Conservation (phyloP, 2,797 vertebrate species). For the Apogon hyalosoma region DNA sequence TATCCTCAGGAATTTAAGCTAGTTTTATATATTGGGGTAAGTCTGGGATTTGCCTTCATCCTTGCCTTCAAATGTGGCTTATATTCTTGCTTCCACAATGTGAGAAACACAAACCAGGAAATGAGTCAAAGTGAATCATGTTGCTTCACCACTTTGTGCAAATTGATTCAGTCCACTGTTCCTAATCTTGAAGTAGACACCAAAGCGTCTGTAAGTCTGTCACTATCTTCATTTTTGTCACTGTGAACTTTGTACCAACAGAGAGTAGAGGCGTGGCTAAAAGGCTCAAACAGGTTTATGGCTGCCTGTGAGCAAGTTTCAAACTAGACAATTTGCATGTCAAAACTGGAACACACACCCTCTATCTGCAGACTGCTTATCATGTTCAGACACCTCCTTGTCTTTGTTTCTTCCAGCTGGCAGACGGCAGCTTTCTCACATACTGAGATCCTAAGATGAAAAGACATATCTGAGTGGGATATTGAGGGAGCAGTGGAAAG, state of each 20-base stretch:
- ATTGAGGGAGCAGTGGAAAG: slow-evolving; percentile 51
- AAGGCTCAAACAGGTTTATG: slow-evolving; percentile 83
- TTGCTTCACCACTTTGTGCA: background rate
- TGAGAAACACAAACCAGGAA: background rate
- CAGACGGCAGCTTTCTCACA: slow-evolving; percentile 44
- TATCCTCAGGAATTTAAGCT: too few species aligned
- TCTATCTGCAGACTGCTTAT: slow-evolving; percentile 73
- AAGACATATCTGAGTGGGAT: slow-evolving; percentile 50
- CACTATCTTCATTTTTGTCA: slow-evolving; percentile 56
- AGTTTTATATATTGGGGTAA: too few species aligned
- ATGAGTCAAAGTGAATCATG: background rate
- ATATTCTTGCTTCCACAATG: background rate
- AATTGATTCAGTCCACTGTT: slow-evolving; percentile 3
- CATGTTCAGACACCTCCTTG: slow-evolving; percentile 78
- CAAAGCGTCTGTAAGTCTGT: slow-evolving; percentile 32
- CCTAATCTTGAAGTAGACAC: background rate
- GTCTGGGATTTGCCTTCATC: too few species aligned
- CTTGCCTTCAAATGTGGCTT: too few species aligned
- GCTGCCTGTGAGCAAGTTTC: slow-evolving; percentile 77
- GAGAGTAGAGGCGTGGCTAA: slow-evolving; percentile 73
- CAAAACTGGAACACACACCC: slow-evolving; percentile 90
- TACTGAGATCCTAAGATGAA: slow-evolving; percentile 34
- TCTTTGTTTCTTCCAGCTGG: slow-evolving; percentile 63
- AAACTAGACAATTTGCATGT: slow-evolving; percentile 84
- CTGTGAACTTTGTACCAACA: slow-evolving; percentile 73